Evolutionary conservation across 64 coral and sea anemone species (phyloP), one percentile per base, ranked within the genome.

Genomic region (Montipora sp.): DNA sequence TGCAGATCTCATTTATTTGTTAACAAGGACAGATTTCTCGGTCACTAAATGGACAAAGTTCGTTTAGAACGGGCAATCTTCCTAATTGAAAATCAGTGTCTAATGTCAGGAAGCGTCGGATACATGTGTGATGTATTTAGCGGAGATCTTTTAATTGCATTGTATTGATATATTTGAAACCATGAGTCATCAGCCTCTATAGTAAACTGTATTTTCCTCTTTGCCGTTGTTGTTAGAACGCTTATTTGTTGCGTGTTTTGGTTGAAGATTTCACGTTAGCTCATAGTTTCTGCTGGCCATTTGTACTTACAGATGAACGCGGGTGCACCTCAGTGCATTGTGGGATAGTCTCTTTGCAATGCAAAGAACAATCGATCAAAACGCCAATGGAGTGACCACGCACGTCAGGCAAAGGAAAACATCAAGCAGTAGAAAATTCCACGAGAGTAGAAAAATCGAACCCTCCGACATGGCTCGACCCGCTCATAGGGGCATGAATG

Each of bases 331-430:
- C 82, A 72, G n/a, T 14, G 82, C 82, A 71, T 85, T 72, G 82
- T 72, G 82, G 82, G 82, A 71, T 85, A 85, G 82, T 71, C 47
- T 66, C 61, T 59, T 65, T 61, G 82, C 82, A 6, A 85, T 85
- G 82, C 82, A 50, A 46, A 51, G 63, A 72, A 51, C 61, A n/a
- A 10, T 6, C 0, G 46, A 85, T 85, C 61, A 85, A 11, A 85
- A 85, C 82, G 63, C 46, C 19, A 85, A 85, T 85, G 82, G 82
- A 47, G 82, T 85, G 61, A 71, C 46, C 19, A 2, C 75, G 19
- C 44, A 72, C 4, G 43, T 47, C 11, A 8, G 11, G 13, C 44
- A 20, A 59, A 70, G 82, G 10, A 71, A 23, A 19, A 4, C 49
- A 2, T 71, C 61, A 3, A 19, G 8, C 18, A 70, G 60, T 47